Percentiles rank a stretch among this genome's conserved stretches.
These are phyloP conservation scores for Cercopithecus mona DNA, from an alignment of 2,113 vertebrate species.

Conservation along the genomic window DNA sequence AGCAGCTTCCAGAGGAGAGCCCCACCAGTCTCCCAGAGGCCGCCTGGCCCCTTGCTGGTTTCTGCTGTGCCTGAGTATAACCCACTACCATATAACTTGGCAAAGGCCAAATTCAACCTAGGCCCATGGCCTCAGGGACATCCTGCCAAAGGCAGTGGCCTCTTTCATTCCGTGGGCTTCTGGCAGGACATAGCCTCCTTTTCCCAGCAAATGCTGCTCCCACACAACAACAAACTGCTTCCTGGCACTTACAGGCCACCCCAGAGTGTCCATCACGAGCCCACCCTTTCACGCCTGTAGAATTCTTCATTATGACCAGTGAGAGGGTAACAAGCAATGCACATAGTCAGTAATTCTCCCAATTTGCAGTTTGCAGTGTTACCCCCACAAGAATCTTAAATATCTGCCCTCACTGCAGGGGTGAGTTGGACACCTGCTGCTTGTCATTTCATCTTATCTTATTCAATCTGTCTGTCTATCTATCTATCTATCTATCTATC, in stretches of 20 bases:
- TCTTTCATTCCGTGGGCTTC: background rate
- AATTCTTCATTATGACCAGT: background rate
- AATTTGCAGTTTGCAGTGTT: background rate
- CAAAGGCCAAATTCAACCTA: background rate
- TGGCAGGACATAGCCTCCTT: background rate
- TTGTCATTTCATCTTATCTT: background rate
- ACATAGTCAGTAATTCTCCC: background rate
- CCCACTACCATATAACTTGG: background rate
- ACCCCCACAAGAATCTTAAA: background rate
- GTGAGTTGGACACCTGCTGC: background rate
- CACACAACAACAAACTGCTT: background rate
- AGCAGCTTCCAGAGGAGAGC: accelerated
- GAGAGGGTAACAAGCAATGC: background rate
- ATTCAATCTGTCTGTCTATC: background rate
- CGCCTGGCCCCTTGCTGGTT: background rate
- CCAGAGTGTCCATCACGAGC: background rate
- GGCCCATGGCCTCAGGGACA: background rate
- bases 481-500: background rate
- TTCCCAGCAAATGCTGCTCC: background rate
- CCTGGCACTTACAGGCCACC: too few relatives aligned
- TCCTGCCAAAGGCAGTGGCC: background rate
- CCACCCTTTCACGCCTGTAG: background rate
- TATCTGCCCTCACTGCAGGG: background rate
- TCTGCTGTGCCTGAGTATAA: background rate
- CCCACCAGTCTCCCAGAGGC: background rate